Evolutionary conservation across 2,888 invertebrate species (phyloP).

Genomic region (Dynastes hyllus): DNA sequence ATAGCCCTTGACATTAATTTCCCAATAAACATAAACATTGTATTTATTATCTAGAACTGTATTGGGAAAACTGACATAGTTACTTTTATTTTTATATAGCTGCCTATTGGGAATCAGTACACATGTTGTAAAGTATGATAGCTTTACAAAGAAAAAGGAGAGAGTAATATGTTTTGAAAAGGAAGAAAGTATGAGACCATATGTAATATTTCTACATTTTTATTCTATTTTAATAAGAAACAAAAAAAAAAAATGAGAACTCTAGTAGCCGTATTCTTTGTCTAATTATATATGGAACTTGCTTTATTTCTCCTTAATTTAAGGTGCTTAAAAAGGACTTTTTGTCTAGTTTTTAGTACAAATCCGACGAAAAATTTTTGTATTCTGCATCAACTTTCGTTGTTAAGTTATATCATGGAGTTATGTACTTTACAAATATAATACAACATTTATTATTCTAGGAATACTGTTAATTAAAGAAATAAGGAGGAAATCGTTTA

Average conservation of each 20-base stretch:
- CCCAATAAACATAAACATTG: conserved; percentile 35
- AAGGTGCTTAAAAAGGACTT: conserved; percentile 50
- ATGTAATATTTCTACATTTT: conserved; percentile 54
- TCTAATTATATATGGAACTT: conserved; percentile 21
- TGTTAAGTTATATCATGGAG: conserved; percentile 10
- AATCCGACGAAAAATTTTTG: conserved; percentile 3
- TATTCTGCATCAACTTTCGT: background rate
- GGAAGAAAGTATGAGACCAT: conserved; percentile 40
- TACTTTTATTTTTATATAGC: conserved; percentile 50
- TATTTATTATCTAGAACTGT: conserved; percentile 48
- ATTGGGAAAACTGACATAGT: conserved; percentile 34
- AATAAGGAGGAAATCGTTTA: too few relatives aligned
- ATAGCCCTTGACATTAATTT: conserved; percentile 42
- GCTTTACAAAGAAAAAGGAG: conserved; percentile 40
- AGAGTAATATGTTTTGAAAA: conserved; percentile 23
- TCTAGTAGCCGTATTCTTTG: conserved; percentile 1
- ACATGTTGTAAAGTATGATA: conserved; percentile 53
- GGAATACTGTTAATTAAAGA: background rate
- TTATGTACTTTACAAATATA: conserved; percentile 14
- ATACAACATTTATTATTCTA: conserved; percentile 3
- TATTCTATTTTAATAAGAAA: conserved; percentile 38
- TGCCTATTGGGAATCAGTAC: conserved; percentile 47
- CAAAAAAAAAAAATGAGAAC: background rate
- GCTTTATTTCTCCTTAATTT: conserved; percentile 27
- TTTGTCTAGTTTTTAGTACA: conserved; percentile 37